Percentiles rank a stretch among this genome's conserved stretches.
Evolutionary conservation across 2,113 vertebrate species (phyloP).

Genomic region (Pseudopodoces humilis): DNA sequence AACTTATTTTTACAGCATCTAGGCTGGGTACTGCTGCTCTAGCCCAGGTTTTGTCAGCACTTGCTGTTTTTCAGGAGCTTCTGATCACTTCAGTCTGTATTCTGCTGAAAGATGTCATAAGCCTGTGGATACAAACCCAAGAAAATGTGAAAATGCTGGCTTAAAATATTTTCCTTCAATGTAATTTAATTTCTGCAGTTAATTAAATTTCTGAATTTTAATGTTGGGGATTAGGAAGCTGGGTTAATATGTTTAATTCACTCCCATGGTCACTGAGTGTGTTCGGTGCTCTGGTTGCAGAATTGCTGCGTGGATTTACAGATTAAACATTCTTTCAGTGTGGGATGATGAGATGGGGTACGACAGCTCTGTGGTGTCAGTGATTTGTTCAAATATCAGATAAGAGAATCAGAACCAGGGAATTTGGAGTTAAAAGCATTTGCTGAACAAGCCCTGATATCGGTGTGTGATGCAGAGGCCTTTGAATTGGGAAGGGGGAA

Average conservation of each 20-base stretch:
- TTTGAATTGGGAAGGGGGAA: background rate
- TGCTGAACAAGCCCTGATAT: background rate
- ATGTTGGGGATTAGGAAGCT: background rate
- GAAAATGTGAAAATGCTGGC: background rate
- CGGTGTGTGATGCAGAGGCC: background rate
- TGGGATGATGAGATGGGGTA: background rate
- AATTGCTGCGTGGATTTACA: background rate
- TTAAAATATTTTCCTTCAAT: background rate
- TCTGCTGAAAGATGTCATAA: background rate
- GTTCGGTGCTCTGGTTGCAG: background rate
- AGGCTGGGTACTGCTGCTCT: background rate
- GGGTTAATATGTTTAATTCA: background rate
- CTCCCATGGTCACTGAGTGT: fast-evolving
- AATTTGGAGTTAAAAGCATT: background rate
- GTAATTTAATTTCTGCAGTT: background rate
- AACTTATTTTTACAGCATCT: background rate
- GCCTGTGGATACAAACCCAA: background rate
- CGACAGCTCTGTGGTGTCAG: background rate
- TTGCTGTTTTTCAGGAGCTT: background rate
- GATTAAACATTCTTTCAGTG: background rate
- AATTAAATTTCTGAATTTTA: background rate
- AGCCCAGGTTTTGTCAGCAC: background rate
- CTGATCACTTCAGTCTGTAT: background rate
- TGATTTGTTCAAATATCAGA: background rate
- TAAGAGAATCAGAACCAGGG: background rate